A percentile compares a stretch with the other conserved stretches of the same genome.
These are phyloP conservation scores for Cephalopholis sonnerati DNA, from an alignment of 2,113 vertebrate genomes.

Conservation along the genomic window DNA sequence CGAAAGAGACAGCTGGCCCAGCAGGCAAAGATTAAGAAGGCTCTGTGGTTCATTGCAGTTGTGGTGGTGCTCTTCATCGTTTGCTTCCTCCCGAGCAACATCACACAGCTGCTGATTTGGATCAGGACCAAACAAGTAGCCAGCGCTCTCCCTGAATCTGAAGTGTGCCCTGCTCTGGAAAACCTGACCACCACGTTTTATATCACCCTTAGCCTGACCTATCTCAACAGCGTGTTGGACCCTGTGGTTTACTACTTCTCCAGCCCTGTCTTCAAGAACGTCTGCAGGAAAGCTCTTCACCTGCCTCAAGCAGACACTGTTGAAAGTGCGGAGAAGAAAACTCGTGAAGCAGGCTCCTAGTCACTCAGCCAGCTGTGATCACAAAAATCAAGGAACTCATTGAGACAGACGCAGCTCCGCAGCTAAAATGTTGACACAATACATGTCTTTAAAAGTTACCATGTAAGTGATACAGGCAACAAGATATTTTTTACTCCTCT, in stretches of 20 bases:
- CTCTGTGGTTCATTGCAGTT: slow-evolving; percentile 66
- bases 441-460: not conserved
- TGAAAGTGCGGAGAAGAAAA: slow-evolving; percentile 59
- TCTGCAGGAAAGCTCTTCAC: slow-evolving; percentile 59
- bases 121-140: slow-evolving; percentile 5
- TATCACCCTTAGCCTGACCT: slow-evolving; percentile 78
- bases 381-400: not conserved
- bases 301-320: not conserved
- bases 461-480: not conserved
- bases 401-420: not conserved
- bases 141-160: not conserved
- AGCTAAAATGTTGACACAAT: too few species aligned
- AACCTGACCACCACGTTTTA: slow-evolving; percentile 65
- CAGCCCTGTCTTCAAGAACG: slow-evolving; percentile 73
- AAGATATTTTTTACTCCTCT: not conserved
- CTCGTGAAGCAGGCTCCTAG: slow-evolving; percentile 59
- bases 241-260: slow-evolving; percentile 84
- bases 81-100: slow-evolving; percentile 81
- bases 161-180: slow-evolving; percentile 49
- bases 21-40: slow-evolving; percentile 70
- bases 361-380: slow-evolving; percentile 68
- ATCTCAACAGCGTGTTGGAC: slow-evolving; percentile 81
- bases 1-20: slow-evolving; percentile 59
- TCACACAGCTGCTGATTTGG: slow-evolving; percentile 79
- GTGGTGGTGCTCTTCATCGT: slow-evolving; percentile 67